phyloP scores from a whole-genome alignment of 2,113 vertebrate genomes.

The Eretmochelys imbricata region DNA sequence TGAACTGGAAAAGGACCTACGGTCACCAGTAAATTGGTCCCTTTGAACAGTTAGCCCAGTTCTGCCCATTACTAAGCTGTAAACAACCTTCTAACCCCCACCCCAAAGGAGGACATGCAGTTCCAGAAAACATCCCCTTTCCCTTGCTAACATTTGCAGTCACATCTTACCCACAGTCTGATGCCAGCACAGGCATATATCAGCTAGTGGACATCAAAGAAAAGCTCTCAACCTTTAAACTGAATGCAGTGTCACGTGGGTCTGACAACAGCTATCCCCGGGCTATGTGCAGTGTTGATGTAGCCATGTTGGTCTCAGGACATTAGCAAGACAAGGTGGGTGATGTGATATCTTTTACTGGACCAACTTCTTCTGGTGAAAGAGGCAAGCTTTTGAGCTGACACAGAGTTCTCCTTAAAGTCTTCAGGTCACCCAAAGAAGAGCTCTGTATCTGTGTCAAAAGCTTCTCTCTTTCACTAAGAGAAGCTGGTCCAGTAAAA shows the following conservation, averaged over 20 bases:
- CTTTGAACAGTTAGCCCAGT: background rate
- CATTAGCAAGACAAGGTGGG: background rate
- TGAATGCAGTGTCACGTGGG: fast-evolving
- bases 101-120: background rate
- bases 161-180: background rate
- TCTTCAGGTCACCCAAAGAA: background rate
- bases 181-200: background rate
- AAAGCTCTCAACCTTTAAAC: background rate
- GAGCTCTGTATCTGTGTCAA: too few species aligned
- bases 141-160: fast-evolving
- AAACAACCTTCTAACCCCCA: background rate
- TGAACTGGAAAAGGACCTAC: too few species aligned
- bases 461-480: background rate
- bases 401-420: background rate
- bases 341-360: background rate
- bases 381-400: background rate
- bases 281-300: background rate
- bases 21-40: too few species aligned
- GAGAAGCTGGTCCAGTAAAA: background rate
- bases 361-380: too few species aligned
- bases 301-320: background rate
- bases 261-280: background rate
- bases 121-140: background rate
- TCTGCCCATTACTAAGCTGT: background rate
- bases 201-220: background rate